These are phyloP conservation scores for Daubentonia madagascariensis DNA, from an alignment of 2,113 vertebrate genomes.

Conservation along the genomic window DNA sequence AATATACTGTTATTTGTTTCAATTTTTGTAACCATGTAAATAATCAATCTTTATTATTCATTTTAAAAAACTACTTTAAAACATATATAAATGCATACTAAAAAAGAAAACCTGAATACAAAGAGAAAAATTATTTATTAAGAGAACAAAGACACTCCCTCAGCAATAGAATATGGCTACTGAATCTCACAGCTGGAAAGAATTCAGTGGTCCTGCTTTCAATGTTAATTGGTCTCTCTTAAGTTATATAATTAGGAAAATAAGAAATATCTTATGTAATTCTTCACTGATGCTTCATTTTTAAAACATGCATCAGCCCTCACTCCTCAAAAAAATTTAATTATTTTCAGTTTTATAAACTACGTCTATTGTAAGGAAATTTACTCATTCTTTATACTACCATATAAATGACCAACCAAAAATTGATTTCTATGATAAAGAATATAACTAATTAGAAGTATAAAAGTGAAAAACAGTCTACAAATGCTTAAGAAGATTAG, in stretches of 20 bases:
- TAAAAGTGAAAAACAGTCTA: constrained; percentile 24
- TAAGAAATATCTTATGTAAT: no score
- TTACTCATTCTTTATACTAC: constrained; percentile 18
- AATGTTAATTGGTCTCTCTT: not conserved
- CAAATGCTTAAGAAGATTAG: constrained; percentile 4
- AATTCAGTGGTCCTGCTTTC: not conserved
- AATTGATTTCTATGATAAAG: not conserved
- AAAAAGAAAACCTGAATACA: constrained; percentile 1
- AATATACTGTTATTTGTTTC: not conserved
- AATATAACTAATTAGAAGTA: not conserved
- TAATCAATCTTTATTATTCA: not conserved
- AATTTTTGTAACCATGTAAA: not conserved
- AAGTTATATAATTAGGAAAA: not conserved
- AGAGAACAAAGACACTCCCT: not conserved
- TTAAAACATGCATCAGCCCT: not conserved
- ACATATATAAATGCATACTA: not conserved
- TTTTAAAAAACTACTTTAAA: not conserved
- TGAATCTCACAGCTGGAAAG: not conserved
- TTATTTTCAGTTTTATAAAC: constrained; percentile 43
- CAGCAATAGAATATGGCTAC: not conserved
- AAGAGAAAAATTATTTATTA: not conserved
- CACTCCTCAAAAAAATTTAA: not conserved
- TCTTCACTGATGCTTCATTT: constrained; percentile 4
- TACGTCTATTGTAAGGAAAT: not conserved
- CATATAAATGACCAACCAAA: constrained; percentile 20